Conservation (phyloP, 2,888 invertebrate genomes). For the Stegophylla sp. region DNA sequence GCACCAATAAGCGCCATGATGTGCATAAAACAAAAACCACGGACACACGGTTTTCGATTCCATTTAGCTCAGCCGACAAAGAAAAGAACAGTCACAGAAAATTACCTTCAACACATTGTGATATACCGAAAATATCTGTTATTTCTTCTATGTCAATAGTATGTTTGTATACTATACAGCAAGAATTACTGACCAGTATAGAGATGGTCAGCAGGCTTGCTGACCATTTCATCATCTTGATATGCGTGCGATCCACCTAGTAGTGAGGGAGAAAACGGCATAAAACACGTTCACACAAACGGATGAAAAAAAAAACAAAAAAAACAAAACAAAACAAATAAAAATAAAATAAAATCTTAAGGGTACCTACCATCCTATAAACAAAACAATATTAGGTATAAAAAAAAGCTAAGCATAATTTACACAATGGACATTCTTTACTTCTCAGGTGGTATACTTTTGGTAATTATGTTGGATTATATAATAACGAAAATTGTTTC, state of each 20-base stretch:
- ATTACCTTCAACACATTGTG: conserved; percentile 66
- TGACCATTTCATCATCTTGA: conserved; percentile 29
- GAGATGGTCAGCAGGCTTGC: conserved; percentile 12
- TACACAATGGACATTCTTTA: too few species aligned
- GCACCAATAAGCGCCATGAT: not conserved
- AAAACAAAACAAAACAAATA: not conserved
- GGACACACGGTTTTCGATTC: not conserved
- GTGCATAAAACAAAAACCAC: not conserved
- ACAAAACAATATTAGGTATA: too few species aligned
- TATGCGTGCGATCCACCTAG: not conserved
- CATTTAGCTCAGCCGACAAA: conserved; percentile 18
- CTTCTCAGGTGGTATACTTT: too few species aligned
- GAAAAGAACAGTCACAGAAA: conserved; percentile 54
- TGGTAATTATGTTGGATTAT: too few species aligned
- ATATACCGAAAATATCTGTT: conserved; percentile 64
- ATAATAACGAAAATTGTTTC: too few species aligned
- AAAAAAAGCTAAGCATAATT: too few species aligned
- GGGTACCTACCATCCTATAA: too few species aligned
- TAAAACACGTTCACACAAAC: not conserved
- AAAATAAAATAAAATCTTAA: not conserved
- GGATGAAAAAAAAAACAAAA: not conserved
- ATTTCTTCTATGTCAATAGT: conserved; percentile 63
- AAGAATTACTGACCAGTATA: conserved; percentile 28
- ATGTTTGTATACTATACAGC: conserved; percentile 56
- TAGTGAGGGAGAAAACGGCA: conserved; percentile 25